Percentiles rank a stretch among this genome's conserved stretches.
Evolutionary conservation across 2,888 invertebrate genomes (phyloP).

Genomic region (Clostera curtula): DNA sequence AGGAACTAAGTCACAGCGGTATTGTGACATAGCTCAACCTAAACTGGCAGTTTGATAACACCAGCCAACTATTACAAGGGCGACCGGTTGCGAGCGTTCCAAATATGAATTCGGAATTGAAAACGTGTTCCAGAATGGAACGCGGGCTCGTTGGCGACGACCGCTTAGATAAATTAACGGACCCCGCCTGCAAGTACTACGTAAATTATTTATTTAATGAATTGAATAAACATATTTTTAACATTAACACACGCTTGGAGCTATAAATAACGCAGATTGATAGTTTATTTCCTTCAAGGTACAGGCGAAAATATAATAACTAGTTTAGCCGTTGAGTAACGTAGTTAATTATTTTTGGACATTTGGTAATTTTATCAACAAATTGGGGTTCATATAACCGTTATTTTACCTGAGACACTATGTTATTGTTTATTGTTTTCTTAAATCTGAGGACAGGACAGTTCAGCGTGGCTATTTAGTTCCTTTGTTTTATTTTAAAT

Average conservation of each 20-base stretch:
- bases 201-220: constrained; percentile 1
- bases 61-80: constrained; percentile 74
- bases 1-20: constrained; percentile 23
- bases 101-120: constrained; percentile 67
- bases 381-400: no score
- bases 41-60: constrained; percentile 61
- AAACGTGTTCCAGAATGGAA: constrained; percentile 59
- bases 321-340: no score
- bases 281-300: no score
- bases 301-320: no score
- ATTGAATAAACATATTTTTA: neutral
- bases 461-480: no score
- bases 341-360: no score
- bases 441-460: no score
- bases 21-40: constrained; percentile 39
- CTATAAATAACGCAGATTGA: no score
- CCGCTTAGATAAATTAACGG: constrained; percentile 28
- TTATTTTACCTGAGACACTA: no score
- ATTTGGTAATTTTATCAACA: no score
- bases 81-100: constrained; percentile 69
- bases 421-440: no score
- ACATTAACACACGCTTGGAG: neutral
- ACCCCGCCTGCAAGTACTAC: constrained; percentile 9
- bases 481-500: no score
- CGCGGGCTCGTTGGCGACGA: constrained; percentile 32